phyloP scores from a whole-genome alignment of 2,888 invertebrate species.

The Drosophila paucipuncta region DNA sequence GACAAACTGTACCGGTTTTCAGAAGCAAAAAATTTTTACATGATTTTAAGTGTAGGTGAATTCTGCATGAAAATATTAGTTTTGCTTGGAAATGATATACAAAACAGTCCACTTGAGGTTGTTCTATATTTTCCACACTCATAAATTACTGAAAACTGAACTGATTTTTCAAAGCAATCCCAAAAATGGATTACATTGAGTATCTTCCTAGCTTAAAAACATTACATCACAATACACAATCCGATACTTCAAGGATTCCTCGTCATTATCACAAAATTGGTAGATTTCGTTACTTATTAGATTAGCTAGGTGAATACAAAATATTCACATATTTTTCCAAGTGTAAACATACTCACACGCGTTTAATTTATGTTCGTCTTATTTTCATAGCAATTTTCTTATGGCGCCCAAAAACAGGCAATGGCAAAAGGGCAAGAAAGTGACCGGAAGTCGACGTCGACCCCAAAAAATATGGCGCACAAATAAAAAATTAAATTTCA shows the following conservation, averaged over 20 bases:
- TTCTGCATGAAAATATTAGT: neutral
- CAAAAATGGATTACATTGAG: neutral
- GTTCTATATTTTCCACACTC: neutral
- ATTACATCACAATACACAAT: neutral
- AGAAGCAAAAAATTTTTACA: neutral
- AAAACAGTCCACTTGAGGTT: neutral
- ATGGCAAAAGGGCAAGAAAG: conserved; percentile 55
- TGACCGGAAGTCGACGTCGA: conserved; percentile 71
- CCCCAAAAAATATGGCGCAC: conserved; percentile 57
- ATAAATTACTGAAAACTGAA: neutral
- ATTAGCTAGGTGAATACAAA: neutral
- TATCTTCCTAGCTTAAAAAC: neutral
- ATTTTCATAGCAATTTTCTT: conserved; percentile 36
- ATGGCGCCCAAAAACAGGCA: conserved; percentile 72
- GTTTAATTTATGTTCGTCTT: conserved; percentile 46
- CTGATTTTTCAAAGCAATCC: neutral
- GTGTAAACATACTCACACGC: conserved; percentile 19
- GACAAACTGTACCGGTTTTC: neutral
- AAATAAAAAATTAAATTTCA: conserved; percentile 41
- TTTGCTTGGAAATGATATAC: neutral
- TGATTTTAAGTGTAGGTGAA: neutral
- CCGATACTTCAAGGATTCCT: neutral
- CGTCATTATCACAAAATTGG: no score
- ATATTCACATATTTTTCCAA: neutral
- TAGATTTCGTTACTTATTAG: neutral